Conservation (phyloP, 2,888 invertebrate genomes). For the Tuberolachnus salignus region DNA sequence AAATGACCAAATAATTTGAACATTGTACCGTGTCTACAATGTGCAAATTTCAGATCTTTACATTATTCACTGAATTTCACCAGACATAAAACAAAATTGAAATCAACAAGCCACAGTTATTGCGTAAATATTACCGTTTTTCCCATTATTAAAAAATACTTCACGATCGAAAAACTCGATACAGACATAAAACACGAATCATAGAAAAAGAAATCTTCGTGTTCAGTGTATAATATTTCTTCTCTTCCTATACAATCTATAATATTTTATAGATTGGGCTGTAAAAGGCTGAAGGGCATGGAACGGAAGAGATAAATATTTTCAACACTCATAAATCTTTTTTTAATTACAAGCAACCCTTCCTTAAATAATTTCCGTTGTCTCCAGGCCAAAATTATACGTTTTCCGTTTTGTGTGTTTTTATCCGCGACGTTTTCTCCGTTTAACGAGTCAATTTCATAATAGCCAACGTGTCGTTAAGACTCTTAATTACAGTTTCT, state of each 20-base stretch:
- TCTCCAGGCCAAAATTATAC: constrained; percentile 21
- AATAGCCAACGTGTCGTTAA: constrained; percentile 43
- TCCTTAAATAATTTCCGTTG: constrained; percentile 50
- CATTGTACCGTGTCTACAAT: no score
- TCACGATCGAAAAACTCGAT: no score
- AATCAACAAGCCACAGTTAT: no score
- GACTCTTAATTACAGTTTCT: constrained; percentile 42
- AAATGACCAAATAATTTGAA: no score
- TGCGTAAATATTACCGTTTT: no score
- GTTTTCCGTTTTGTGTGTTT: constrained; percentile 35
- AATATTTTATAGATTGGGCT: background rate
- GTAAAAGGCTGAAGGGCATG: background rate
- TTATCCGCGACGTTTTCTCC: constrained; percentile 24
- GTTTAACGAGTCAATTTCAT: constrained; percentile 46
- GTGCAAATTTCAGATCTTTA: no score
- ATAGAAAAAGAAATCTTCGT: background rate
- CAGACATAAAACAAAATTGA: no score
- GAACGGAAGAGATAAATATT: constrained; percentile 31
- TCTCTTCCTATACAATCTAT: background rate
- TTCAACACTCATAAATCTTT: constrained; percentile 46
- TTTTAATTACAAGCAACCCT: constrained; percentile 50
- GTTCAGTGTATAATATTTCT: background rate
- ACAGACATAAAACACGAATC: no score
- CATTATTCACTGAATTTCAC: no score
- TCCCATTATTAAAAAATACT: no score